Evolutionary conservation across 2,797 vertebrate genomes (phyloP).

Genomic region (Acridotheres tristis): DNA sequence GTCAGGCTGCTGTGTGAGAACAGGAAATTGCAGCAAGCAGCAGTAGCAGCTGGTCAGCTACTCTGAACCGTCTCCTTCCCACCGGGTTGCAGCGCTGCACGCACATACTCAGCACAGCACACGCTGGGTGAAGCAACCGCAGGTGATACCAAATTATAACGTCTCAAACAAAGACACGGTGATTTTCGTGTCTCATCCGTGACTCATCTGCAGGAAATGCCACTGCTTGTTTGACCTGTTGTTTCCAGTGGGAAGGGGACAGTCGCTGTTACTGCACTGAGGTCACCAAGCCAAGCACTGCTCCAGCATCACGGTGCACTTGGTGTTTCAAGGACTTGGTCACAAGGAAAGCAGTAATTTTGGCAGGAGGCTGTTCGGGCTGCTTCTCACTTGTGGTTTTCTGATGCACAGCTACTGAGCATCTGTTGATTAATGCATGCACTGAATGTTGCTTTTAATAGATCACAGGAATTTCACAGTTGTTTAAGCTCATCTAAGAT

Average conservation of each 20-base stretch:
- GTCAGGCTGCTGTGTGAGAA: neutral
- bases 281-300: neutral
- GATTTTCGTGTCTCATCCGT: neutral
- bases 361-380: neutral
- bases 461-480: constrained; percentile 34
- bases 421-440: constrained; percentile 32
- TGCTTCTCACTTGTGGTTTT: constrained; percentile 48
- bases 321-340: neutral
- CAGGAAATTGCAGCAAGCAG: neutral
- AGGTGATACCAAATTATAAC: neutral
- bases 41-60: neutral
- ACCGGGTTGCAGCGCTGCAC: neutral
- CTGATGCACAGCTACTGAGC: constrained; percentile 17
- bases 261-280: neutral
- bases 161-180: neutral
- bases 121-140: neutral
- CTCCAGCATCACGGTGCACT: neutral
- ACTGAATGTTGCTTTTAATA: constrained; percentile 40
- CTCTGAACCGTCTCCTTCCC: neutral
- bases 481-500: constrained; percentile 38
- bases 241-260: neutral
- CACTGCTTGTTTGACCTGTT: constrained; percentile 8
- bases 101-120: neutral
- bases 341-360: neutral
- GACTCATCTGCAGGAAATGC: constrained; percentile 35